Evolutionary conservation across 64 coral and sea anemone species (phyloP), one percentile per base, ranked within the genome.

Genomic region (Pocillopora verrucosa): DNA sequence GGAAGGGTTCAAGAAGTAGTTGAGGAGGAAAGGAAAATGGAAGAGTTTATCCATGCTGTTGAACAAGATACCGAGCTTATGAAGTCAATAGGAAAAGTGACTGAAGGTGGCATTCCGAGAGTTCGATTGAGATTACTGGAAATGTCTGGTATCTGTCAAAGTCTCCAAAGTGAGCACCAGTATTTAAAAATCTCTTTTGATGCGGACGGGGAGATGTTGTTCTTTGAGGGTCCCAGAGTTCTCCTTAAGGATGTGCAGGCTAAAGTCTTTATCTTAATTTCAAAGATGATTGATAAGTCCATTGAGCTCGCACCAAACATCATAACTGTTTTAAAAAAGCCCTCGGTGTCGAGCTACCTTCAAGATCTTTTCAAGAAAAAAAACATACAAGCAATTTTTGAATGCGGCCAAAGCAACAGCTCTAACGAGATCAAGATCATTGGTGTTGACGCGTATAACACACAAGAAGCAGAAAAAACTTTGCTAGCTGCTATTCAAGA

Each of bases 101-200:
- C 20, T 61, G 25, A 36, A 37, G 80, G 67, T 17, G 34, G 35
- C 17, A n/a, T 68, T 7, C 16, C 80, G 1, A 35, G 1, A 13
- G 37, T 60, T 11, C 7, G 35, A 17, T 59, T 94, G 35, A 11
- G 14, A 11, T 69, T 94, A n/a, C 14, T 94, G 34, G 15, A 90
- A 26, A 65, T 34, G 58, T 74, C 80, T 36, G 76, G 59, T 16
- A 38, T 87, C 56, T 78, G 88, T 59, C 65, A 94, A 15, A 41
- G 36, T 4, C 76, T 94, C 35, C 62, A 86, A 34, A 56, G 45
- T 4, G 45, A 78, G 11, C 78, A 94, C 15, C 81, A 75, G 72
- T 76, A 94, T 64, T 51, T 89, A 34, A 65, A 16, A 6, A 90
- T 94, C 70, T 22, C 57, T 20, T 13, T 87, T 13, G 75, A 90